Conservation (phyloP, 2,113 vertebrate genomes). For the Oryzias woworae region DNA sequence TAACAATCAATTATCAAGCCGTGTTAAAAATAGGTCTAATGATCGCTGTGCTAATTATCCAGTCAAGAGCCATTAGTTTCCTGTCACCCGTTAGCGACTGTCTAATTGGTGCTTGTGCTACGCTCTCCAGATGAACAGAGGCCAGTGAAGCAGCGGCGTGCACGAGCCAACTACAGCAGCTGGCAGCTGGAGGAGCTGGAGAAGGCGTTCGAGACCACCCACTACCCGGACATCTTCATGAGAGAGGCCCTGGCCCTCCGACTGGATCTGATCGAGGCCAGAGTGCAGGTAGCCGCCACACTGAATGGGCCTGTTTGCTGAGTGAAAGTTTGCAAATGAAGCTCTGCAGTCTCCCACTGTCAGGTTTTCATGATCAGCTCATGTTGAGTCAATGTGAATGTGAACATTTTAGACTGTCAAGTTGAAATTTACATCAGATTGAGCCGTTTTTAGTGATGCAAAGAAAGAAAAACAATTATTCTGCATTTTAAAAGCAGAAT, state of each 20-base stretch:
- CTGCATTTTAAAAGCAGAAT: no score
- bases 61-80: constrained; percentile 80
- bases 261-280: constrained; percentile 84
- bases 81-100: constrained; percentile 75
- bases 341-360: not conserved
- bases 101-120: constrained; percentile 73
- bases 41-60: constrained; percentile 77
- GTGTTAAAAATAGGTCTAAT: constrained; percentile 75
- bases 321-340: not conserved
- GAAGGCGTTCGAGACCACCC: constrained; percentile 83
- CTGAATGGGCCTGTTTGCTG: not conserved
- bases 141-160: constrained; percentile 84
- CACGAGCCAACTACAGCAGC: constrained; percentile 87
- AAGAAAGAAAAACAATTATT: no score
- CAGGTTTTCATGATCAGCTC: no score
- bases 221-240: constrained; percentile 87
- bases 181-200: constrained; percentile 88
- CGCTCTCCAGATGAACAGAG: constrained; percentile 82
- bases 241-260: constrained; percentile 84
- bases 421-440: no score
- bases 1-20: constrained; percentile 81
- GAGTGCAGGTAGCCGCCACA: constrained; percentile 77
- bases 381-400: no score
- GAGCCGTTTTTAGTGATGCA: no score
- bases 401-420: no score